Conservation (phyloP, 1,140 invertebrate species). For the Parasteatoda tepidariorum region DNA sequence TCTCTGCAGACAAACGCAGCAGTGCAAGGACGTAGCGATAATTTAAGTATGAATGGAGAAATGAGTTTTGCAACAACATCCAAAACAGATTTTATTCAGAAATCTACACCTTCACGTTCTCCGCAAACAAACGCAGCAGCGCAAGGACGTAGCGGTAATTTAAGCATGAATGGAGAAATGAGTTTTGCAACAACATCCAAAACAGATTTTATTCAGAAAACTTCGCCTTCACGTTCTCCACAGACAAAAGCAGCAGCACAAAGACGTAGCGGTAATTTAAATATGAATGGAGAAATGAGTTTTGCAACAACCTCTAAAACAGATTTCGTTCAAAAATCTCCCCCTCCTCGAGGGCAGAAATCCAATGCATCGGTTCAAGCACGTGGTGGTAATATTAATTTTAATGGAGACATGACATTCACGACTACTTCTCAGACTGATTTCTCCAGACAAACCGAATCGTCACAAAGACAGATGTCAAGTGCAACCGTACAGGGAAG, state of each 20-base stretch:
- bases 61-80: slow-evolving; percentile 28
- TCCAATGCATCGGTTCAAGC: not conserved
- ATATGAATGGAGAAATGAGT: slow-evolving; percentile 1
- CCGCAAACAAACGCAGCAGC: not conserved
- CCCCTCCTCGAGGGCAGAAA: not conserved
- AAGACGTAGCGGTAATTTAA: slow-evolving; percentile 8
- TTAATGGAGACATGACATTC: slow-evolving; percentile 14
- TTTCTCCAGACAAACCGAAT: not conserved
- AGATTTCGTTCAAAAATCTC: not conserved
- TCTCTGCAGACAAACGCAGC: not conserved
- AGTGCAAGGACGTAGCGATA: not conserved
- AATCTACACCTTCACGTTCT: not conserved
- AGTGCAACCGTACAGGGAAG: not conserved
- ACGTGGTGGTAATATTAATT: not conserved
- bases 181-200: not conserved
- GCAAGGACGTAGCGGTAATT: too few species aligned
- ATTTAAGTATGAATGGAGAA: not conserved
- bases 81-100: not conserved
- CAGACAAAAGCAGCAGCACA: not conserved
- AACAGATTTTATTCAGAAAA: not conserved
- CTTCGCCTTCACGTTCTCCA: not conserved
- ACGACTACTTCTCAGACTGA: slow-evolving; percentile 15
- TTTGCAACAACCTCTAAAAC: slow-evolving; percentile 20
- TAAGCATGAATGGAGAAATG: too few species aligned
- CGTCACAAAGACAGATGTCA: not conserved